Evolutionary conservation across 2,797 vertebrate species (phyloP).

Genomic region (Spheniscus humboldti): DNA sequence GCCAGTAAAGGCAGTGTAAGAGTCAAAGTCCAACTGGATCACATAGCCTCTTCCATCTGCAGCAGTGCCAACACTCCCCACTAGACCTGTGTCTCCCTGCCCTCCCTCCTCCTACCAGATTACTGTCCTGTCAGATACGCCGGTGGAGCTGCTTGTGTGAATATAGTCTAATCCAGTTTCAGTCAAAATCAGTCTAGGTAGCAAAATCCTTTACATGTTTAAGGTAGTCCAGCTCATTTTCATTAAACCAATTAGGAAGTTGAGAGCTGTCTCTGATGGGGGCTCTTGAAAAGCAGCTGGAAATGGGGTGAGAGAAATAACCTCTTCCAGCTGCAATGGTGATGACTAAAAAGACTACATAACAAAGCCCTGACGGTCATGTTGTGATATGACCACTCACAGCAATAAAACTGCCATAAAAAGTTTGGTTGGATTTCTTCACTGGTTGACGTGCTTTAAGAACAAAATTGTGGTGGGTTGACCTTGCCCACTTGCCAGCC

Average conservation of each 20-base stretch:
- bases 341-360: not conserved
- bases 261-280: not conserved
- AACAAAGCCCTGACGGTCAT: not conserved
- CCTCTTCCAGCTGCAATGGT: not conserved
- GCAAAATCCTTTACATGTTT: not conserved
- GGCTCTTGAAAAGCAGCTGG: not conserved
- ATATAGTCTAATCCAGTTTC: not conserved
- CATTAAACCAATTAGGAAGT: not conserved
- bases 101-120: not conserved
- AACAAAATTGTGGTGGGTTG: not conserved
- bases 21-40: not conserved
- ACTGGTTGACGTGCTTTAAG: not conserved
- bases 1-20: not conserved
- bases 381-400: not conserved
- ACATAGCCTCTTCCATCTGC: not conserved
- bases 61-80: not conserved
- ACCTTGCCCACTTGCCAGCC: not conserved
- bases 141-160: not conserved
- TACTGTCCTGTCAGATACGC: not conserved
- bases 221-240: not conserved
- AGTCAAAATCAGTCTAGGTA: not conserved
- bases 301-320: not conserved
- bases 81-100: not conserved
- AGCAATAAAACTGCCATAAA: not conserved
- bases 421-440: not conserved